Base-by-base conservation (phyloP, 2,888 invertebrate genomes). In the Heliconius erato region DNA sequence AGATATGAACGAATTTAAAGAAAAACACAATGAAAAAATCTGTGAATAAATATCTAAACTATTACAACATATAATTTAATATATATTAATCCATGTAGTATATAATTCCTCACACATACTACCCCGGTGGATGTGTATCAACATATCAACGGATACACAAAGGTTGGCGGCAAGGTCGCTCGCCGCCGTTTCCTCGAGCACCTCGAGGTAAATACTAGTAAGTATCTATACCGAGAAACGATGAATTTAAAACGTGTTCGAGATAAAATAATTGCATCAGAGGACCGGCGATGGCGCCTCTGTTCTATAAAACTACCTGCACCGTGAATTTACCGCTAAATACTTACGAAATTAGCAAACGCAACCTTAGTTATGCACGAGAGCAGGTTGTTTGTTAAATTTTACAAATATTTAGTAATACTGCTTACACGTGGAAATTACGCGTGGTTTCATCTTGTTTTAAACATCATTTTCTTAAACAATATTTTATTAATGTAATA, bases 121-220 rank as follows among this genome's bases (percentile, higher is more conserved):
- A 3, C 74, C 16, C 74, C 59, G 5, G 32, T 11, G 59, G 26
- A 74, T 32, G 32, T 54, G 77, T 78, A 78, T 67, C 69, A 68
- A 80, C 65, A 76, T 28, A 74, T 67, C 40, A 40, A 40, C 83
- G 79, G 76, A 83, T 74, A 78, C 83, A 54, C 83, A 82, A 80
- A 84, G 83, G 85, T 81, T 84, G 79, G 72, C 74, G 23, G 82
- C 90, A 90, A 91, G 91, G 90, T 88, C 90, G 88, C n/a, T n/a
- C 79, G 82, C 80, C 76, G 35, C 59, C 59, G 82, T 83, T 84
- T 85, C 84, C 84, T 82, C 59, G 59, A 83, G 79, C 79, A 81
- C 79, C 79, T 69, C 83, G 84, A 81, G 87, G 87, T 87, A 79
- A 83, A 83, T 68, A 76, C 65, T 71, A 72, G 71, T 19, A 59